These are phyloP conservation scores for Laspeyria flexula DNA, from an alignment of 2,888 invertebrate genomes.

Conservation along the genomic window DNA sequence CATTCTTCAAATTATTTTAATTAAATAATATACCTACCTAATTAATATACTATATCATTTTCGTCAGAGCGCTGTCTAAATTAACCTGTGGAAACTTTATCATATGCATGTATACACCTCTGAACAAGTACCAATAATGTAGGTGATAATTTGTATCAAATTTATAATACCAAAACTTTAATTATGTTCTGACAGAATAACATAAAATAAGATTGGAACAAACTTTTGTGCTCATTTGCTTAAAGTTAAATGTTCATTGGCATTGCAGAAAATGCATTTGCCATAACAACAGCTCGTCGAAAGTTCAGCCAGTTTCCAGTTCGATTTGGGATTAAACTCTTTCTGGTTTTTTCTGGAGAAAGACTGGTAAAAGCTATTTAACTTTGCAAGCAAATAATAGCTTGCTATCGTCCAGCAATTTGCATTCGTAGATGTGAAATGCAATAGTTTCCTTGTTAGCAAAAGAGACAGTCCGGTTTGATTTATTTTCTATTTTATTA, in stretches of 20 bases:
- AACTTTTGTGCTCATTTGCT: neutral
- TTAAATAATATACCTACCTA: no score
- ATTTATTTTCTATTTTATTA: neutral
- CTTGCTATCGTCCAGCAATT: constrained; percentile 62
- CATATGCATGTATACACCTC: no score
- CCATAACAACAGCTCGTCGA: constrained; percentile 39
- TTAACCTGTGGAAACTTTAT: no score
- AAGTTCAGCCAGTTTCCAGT: constrained; percentile 36
- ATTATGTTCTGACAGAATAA: no score
- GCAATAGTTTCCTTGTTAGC: constrained; percentile 29
- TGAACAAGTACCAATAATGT: no score
- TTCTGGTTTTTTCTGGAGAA: constrained; percentile 61
- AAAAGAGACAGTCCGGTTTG: neutral
- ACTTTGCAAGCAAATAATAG: constrained; percentile 72
- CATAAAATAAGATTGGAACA: no score
- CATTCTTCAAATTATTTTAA: no score
- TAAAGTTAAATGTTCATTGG: constrained; percentile 24
- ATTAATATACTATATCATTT: no score
- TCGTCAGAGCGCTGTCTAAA: no score
- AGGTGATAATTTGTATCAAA: no score
- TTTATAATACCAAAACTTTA: no score
- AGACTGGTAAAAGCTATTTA: constrained; percentile 70
- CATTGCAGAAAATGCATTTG: constrained; percentile 23
- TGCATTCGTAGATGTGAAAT: constrained; percentile 56
- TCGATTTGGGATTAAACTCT: constrained; percentile 63